Evolutionary conservation across 2,888 invertebrate genomes (phyloP).

Genomic region (Thereva unica): DNA sequence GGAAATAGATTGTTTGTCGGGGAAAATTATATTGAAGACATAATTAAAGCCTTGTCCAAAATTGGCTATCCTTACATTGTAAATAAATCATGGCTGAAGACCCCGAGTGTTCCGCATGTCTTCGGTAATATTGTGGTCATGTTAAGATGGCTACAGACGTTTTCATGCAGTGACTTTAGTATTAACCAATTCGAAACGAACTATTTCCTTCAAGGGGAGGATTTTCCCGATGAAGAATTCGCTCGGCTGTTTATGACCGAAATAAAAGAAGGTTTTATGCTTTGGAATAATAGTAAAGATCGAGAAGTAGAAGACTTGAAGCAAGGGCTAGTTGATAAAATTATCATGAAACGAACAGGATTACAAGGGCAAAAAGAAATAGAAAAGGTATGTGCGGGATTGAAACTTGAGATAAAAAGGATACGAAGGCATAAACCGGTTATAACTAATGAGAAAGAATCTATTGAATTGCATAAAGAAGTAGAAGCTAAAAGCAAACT

Average conservation of each 20-base stretch:
- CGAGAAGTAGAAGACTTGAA: conserved; percentile 49
- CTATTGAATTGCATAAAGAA: conserved; percentile 44
- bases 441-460: conserved; percentile 45
- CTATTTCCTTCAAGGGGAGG: conserved; percentile 32
- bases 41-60: conserved; percentile 50
- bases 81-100: conserved; percentile 56
- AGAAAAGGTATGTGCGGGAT: conserved; percentile 44
- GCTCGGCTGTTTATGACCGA: conserved; percentile 44
- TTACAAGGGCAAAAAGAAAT: conserved; percentile 44
- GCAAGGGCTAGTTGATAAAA: conserved; percentile 45
- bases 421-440: conserved; percentile 26
- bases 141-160: conserved; percentile 52
- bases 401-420: conserved; percentile 40
- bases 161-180: conserved; percentile 44
- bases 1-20: conserved; percentile 51
- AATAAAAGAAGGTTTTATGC: conserved; percentile 49
- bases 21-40: conserved; percentile 52
- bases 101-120: conserved; percentile 55
- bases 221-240: conserved; percentile 49
- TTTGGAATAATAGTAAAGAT: conserved; percentile 42
- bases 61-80: conserved; percentile 54
- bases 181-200: conserved; percentile 37
- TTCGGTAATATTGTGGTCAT: conserved; percentile 53
- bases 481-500: conserved; percentile 43
- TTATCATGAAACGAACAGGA: conserved; percentile 47